Evolutionary conservation across 2,113 vertebrate genomes (phyloP).

Genomic region (Pedetes capensis): DNA sequence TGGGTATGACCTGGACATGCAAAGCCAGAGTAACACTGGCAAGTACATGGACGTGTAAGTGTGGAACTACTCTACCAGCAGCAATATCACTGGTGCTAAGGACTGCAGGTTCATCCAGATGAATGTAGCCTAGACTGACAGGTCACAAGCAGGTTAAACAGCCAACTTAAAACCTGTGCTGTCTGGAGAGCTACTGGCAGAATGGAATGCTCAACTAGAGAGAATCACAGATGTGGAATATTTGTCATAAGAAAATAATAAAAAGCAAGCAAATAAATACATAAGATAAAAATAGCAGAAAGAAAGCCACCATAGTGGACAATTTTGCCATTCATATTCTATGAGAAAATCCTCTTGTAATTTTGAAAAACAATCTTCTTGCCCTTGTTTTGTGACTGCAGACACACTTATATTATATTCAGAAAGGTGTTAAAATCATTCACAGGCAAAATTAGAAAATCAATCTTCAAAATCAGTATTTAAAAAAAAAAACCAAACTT

Average conservation of each 20-base stretch:
- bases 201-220: background rate
- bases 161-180: too few species aligned
- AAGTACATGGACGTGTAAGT: too few species aligned
- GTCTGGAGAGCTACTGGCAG: background rate
- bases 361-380: background rate
- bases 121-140: accelerated
- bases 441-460: background rate
- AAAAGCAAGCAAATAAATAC: background rate
- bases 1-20: background rate
- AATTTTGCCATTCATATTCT: background rate
- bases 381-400: background rate
- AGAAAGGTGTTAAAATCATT: background rate
- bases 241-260: background rate
- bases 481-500: too few species aligned
- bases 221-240: background rate
- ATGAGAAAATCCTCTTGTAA: background rate
- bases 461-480: constrained; percentile 5
- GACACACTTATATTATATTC: background rate
- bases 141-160: background rate
- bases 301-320: background rate
- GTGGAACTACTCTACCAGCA: background rate
- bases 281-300: background rate
- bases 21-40: background rate
- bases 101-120: background rate
- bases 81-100: too few species aligned